phyloP scores from a whole-genome alignment of 2,797 vertebrate species.

The Meda fulgida region DNA sequence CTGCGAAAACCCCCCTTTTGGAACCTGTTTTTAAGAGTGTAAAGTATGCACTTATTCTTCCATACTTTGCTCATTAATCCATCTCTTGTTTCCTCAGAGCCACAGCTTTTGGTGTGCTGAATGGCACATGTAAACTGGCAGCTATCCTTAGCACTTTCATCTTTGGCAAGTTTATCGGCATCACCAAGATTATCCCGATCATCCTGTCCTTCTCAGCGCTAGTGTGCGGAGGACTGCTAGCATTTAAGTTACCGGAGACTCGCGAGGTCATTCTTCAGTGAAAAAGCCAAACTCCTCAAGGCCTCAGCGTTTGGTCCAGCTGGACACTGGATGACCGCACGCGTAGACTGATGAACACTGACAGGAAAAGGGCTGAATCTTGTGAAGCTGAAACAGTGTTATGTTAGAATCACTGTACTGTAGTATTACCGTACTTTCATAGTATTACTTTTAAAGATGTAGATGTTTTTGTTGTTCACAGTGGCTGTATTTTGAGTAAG shows the following conservation, averaged over 20 bases:
- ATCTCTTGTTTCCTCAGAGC: slow-evolving; percentile 76
- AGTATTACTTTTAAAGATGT: slow-evolving; percentile 1
- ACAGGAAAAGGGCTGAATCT: slow-evolving; percentile 36
- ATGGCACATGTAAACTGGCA: slow-evolving; percentile 90
- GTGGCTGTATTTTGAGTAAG: slow-evolving; percentile 6
- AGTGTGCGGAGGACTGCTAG: slow-evolving; percentile 91
- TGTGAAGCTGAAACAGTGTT: slow-evolving; percentile 20
- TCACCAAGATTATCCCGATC: slow-evolving; percentile 95
- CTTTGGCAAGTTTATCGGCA: slow-evolving; percentile 93
- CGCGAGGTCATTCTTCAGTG: slow-evolving; percentile 93
- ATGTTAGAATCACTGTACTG: slow-evolving; percentile 3
- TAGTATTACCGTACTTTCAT: not conserved
- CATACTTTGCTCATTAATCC: not conserved
- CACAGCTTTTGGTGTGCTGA: slow-evolving; percentile 94
- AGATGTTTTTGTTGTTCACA: not conserved
- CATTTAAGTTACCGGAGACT: slow-evolving; percentile 94
- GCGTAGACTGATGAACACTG: slow-evolving; percentile 41
- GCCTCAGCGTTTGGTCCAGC: slow-evolving; percentile 46
- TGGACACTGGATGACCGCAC: slow-evolving; percentile 37
- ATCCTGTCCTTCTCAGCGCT: slow-evolving; percentile 91
- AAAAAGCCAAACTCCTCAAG: slow-evolving; percentile 70
- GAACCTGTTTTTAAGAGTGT: not conserved
- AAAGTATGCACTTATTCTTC: not conserved
- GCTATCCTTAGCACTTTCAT: slow-evolving; percentile 93
- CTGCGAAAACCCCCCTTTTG: not conserved